phyloP scores from a whole-genome alignment of 2,113 vertebrate species.

The Phrynosoma platyrhinos region DNA sequence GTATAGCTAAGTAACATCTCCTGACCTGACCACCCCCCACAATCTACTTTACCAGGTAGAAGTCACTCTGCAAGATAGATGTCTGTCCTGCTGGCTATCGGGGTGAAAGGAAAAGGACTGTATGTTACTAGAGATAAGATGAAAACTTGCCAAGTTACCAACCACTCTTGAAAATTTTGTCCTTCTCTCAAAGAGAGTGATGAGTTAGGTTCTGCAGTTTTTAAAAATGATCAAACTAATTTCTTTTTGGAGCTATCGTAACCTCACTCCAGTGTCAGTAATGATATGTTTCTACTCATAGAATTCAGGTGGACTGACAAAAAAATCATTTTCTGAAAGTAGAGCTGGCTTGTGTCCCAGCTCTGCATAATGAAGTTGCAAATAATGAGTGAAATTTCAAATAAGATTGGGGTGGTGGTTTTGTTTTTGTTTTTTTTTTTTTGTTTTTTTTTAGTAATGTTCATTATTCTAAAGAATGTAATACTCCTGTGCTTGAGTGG shows the following conservation, averaged over 20 bases:
- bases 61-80: too few species aligned
- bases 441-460: not conserved
- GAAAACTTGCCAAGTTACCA: not conserved
- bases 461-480: not conserved
- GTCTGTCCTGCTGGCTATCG: too few species aligned
- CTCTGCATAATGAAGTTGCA: too few species aligned
- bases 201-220: not conserved
- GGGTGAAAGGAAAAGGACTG: not conserved
- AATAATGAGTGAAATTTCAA: too few species aligned
- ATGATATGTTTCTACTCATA: not conserved
- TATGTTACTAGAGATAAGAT: not conserved
- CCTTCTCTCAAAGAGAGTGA: not conserved
- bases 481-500: not conserved
- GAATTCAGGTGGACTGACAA: not conserved
- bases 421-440: too few species aligned
- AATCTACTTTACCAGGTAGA: too few species aligned
- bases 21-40: too few species aligned
- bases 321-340: not conserved
- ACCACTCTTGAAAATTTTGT: not conserved
- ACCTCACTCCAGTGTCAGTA: not conserved
- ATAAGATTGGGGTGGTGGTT: too few species aligned
- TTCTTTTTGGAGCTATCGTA: not conserved
- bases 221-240: not conserved
- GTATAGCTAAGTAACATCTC: too few species aligned
- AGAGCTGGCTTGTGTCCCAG: not conserved